Conservation (phyloP, 2,888 invertebrate species). For the Zaprionus bogoriensis region DNA sequence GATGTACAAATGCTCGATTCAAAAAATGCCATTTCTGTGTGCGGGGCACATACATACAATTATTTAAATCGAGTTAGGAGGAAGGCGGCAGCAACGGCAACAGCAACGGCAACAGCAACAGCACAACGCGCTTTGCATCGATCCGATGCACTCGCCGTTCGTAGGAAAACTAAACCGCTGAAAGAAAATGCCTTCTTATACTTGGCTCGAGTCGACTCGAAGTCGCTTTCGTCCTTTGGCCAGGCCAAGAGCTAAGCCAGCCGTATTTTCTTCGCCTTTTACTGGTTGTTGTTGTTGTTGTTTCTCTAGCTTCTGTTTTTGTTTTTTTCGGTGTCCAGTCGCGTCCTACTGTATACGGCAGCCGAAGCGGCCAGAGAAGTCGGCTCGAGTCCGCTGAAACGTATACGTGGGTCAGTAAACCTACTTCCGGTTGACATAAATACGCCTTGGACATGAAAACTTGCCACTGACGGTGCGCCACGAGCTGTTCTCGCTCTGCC, state of each 20-base stretch:
- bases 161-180: conserved; percentile 76
- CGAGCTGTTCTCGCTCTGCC: conserved; percentile 34
- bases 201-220: conserved; percentile 6
- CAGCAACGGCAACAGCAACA: conserved; percentile 22
- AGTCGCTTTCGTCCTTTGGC: conserved; percentile 20
- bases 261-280: too few relatives aligned
- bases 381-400: conserved; percentile 53
- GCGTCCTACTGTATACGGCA: too few relatives aligned
- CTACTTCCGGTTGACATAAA: conserved; percentile 84
- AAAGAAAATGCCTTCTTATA: conserved; percentile 72
- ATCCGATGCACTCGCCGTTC: conserved; percentile 81
- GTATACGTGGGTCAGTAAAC: conserved; percentile 83
- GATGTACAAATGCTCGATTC: conserved; percentile 25
- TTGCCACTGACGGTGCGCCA: conserved; percentile 62
- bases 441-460: conserved; percentile 83
- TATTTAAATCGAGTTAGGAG: conserved; percentile 44
- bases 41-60: conserved; percentile 38
- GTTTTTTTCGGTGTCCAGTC: conserved; percentile 55
- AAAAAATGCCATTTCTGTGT: conserved; percentile 2
- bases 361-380: conserved; percentile 29
- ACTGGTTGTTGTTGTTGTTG: not conserved
- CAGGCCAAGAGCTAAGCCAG: conserved; percentile 18
- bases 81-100: conserved; percentile 11
- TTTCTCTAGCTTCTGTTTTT: not conserved
- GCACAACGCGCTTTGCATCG: conserved; percentile 76